Base-by-base conservation (phyloP, 1,140 invertebrate species). In the Augochlora pura region DNA sequence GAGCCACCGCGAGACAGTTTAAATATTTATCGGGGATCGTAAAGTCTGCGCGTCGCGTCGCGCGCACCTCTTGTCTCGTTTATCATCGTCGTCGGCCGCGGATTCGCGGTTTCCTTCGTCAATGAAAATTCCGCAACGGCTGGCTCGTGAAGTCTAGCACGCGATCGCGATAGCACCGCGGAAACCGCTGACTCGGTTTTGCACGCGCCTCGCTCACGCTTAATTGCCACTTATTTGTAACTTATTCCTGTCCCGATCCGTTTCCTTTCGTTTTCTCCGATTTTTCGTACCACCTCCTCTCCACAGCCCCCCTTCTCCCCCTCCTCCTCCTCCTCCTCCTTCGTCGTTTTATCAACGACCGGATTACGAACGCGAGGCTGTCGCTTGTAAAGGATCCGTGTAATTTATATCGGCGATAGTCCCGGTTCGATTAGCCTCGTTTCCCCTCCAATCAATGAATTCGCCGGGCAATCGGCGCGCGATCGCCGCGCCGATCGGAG, bases 381-480 rank as follows among this genome's bases (percentile, higher is more conserved):
- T 52, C 27, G 10, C 12, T 27, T 12, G 70, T 18, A 68, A 76
- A 27, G 42, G 32, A 68, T 52, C 57, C 16, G 57, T 5, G 65
- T 21, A 68, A 76, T 80, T 80, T 80, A 64, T 42, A 39, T 42
- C 42, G 23, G 14, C 42, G 59, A 64, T 80, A 76, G 63, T 49
- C 25, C 21, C 60, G 59, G 42, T 12, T 54, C 39, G 39, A 67
- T 74, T 80, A 59, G 16, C 39, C 16, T 23, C 23, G 12, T 68
- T 75, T 57, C 54, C 21, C n/a, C 7, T 2, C 6, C 54, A n/a
- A 80, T 80, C 77, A 54, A 80, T 54, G 72, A 76, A 80, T 80
- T 38, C 38, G 23, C 39, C 14, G 23, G 7, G 62, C 39, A n/a
- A 64, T 63, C 46, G 59, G 8, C 18, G 32, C 8, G 16, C 23